Base-by-base conservation (phyloP, 2,797 vertebrate genomes). In the Syndactyla subalaris region DNA sequence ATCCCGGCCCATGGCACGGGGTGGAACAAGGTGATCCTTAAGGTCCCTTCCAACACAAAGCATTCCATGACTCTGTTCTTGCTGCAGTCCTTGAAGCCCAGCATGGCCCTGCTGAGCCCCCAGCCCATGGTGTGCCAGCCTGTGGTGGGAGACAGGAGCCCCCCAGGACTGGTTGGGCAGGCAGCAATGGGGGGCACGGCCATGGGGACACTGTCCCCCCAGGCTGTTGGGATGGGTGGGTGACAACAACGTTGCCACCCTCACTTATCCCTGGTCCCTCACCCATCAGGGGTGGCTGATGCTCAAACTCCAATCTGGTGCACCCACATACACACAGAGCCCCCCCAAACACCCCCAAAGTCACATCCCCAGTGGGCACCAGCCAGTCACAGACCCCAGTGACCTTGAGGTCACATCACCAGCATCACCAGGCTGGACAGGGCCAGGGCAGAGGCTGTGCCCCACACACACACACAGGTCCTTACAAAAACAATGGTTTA, bases 401-500 rank as follows among this genome's bases (percentile, higher is more conserved):
- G 51, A 52, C 29, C 51, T 52, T 11, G 29, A 34, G 48, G n/a
- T 24, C 38, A n/a, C 10, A 3, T 5, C 29, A 54, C 52, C 52
- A 54, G 30, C 30, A 54, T 54, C 29, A 20, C 52, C 52, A 38
- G n/a, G 41, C 6, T 30, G 41, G 21, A 27, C 21, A 7, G 12
- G 9, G 30, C 41, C 58, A 67, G 39, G 20, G 27, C 24, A 51
- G 34, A 34, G 52, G 9, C 27, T 49, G 22, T 29, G 34, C 19
- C 14, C 32, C 18, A 24, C 49, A 6, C 32, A 11, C 20, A 4
- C 29, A 38, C 10, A 22, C 36, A 46, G 15, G 5, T 4, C 0
- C 15, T 74, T 95, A 72, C 83, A 93, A 95, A 93, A 85, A 17
- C 0, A 1, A 57, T 14, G 22, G 49, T 23, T 96, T 94, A 92